phyloP scores from a whole-genome alignment of 2,888 invertebrate genomes.

The Aphrophora alni region DNA sequence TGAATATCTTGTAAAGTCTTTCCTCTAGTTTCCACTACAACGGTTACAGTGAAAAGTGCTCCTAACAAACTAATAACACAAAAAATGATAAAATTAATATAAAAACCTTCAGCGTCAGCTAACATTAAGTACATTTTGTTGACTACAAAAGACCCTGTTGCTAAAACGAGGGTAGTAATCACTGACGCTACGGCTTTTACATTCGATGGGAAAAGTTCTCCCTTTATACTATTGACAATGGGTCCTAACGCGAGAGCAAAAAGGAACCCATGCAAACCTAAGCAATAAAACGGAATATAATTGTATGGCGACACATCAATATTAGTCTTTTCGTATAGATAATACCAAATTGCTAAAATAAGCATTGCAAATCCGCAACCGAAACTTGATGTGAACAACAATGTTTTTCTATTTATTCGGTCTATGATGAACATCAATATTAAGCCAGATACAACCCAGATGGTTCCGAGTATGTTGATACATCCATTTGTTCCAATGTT shows the following conservation, averaged over 20 bases:
- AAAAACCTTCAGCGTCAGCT: slow-evolving; percentile 65
- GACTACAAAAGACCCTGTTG: slow-evolving; percentile 64
- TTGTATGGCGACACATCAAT: slow-evolving; percentile 39
- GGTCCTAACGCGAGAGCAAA: slow-evolving; percentile 67
- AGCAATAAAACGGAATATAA: slow-evolving; percentile 58
- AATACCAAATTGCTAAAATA: slow-evolving; percentile 44
- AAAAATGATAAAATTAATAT: slow-evolving; percentile 60
- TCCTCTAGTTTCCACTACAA: not conserved
- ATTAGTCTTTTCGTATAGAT: slow-evolving; percentile 32
- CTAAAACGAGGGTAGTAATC: slow-evolving; percentile 63
- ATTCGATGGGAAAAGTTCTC: slow-evolving; percentile 69
- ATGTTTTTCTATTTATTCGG: slow-evolving; percentile 67
- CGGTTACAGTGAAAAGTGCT: not conserved
- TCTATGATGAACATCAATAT: slow-evolving; percentile 64
- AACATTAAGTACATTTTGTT: slow-evolving; percentile 67
- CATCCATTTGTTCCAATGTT: slow-evolving; percentile 62
- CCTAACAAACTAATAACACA: not conserved
- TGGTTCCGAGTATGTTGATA: slow-evolving; percentile 65
- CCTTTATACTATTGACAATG: slow-evolving; percentile 67
- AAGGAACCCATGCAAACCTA: slow-evolving; percentile 65
- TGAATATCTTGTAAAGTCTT: not conserved
- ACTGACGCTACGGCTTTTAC: slow-evolving; percentile 68
- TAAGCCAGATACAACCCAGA: slow-evolving; percentile 65
- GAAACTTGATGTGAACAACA: slow-evolving; percentile 63
- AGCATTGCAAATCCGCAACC: slow-evolving; percentile 40